These are phyloP conservation scores for Blera fallax DNA, from an alignment of 2,888 invertebrate species.

Conservation along the genomic window DNA sequence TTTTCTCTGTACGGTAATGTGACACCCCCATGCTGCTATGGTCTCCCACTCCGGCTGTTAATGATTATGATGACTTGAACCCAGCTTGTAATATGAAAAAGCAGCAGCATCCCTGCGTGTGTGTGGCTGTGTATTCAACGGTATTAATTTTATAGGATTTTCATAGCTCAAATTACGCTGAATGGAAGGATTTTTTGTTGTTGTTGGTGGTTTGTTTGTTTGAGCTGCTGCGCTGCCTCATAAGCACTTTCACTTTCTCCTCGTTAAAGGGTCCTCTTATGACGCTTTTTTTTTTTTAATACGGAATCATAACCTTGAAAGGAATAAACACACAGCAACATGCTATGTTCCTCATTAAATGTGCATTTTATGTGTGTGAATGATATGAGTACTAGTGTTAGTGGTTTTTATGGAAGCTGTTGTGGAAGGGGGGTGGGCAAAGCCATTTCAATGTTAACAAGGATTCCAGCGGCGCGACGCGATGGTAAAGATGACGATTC, in stretches of 20 bases:
- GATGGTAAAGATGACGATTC: constrained; percentile 2
- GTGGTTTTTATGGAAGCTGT: not conserved
- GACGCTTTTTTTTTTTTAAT: constrained; percentile 34
- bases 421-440: not conserved
- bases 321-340: constrained; percentile 7
- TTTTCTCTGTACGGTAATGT: constrained; percentile 14
- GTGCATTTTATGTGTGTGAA: constrained; percentile 61
- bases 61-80: constrained; percentile 31
- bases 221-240: not conserved
- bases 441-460: constrained; percentile 51
- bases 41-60: not conserved
- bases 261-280: constrained; percentile 6
- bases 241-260: constrained; percentile 24
- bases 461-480: constrained; percentile 33
- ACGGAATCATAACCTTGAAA: constrained; percentile 50
- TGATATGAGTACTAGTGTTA: constrained; percentile 33
- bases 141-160: constrained; percentile 63
- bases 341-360: constrained; percentile 39
- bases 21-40: constrained; percentile 29
- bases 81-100: not conserved
- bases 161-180: constrained; percentile 58
- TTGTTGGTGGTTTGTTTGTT: no score
- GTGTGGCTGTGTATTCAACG: constrained; percentile 15
- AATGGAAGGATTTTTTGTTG: constrained; percentile 27
- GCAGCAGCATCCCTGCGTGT: constrained; percentile 40